These are phyloP conservation scores for Tolmerus cingulatus DNA, from an alignment of 2,888 invertebrate genomes.

Conservation along the genomic window DNA sequence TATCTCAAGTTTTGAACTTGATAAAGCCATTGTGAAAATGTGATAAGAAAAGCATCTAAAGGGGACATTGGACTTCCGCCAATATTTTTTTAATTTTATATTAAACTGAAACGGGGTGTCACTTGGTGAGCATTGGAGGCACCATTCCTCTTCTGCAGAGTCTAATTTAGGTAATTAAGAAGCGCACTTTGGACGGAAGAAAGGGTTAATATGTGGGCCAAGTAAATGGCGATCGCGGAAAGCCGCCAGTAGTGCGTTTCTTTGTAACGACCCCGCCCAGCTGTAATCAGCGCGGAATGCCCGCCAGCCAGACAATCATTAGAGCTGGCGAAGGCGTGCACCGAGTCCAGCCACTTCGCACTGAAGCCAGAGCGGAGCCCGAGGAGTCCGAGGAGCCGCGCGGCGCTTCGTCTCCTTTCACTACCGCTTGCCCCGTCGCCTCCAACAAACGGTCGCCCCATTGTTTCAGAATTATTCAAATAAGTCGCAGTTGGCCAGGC, in stretches of 20 bases:
- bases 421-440: neutral
- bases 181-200: neutral
- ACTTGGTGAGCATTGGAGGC: neutral
- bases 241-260: neutral
- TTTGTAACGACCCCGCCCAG: neutral
- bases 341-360: neutral
- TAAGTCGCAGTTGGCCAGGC: neutral
- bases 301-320: neutral
- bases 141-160: neutral
- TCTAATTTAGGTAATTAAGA: neutral
- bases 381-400: neutral
- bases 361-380: neutral
- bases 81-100: too few species aligned
- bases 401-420: neutral
- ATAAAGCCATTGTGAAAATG: too few species aligned
- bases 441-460: neutral
- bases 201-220: neutral
- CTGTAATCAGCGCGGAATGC: neutral
- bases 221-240: neutral
- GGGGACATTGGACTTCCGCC: too few species aligned
- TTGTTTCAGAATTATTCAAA: constrained; percentile 5
- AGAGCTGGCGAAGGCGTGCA: neutral
- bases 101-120: neutral
- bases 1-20: too few species aligned
- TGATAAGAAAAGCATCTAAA: too few species aligned